A percentile compares a stretch with the other conserved stretches of the same genome.
Conservation (phyloP, 2,797 vertebrate genomes). For the Harpagifer antarcticus region DNA sequence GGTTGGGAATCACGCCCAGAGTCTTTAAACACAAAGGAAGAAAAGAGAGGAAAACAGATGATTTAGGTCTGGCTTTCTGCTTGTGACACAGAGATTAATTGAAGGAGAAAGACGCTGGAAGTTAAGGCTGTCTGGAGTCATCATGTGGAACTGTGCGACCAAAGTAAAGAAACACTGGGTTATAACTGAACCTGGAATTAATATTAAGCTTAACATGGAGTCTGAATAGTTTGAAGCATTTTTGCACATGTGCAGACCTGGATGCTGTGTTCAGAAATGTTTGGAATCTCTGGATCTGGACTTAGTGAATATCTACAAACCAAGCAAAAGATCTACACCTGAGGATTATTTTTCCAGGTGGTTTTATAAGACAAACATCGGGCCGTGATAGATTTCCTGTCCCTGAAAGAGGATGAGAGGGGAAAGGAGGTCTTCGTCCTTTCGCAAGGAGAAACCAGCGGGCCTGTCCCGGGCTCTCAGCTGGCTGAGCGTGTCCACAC, state of each 20-base stretch:
- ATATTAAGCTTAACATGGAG: constrained; percentile 35
- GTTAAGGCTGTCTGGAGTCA: constrained; percentile 26
- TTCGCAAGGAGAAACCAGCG: constrained; percentile 87
- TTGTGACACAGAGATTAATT: constrained; percentile 50
- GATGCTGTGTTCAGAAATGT: constrained; percentile 20
- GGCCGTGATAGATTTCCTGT: neutral
- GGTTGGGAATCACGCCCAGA: constrained; percentile 67
- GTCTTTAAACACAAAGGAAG: constrained; percentile 55
- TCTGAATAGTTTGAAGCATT: constrained; percentile 33
- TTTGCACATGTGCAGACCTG: constrained; percentile 22
- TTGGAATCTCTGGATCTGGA: constrained; percentile 37
- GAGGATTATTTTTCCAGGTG: constrained; percentile 28
- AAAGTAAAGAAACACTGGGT: constrained; percentile 36
- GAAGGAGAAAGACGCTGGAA: constrained; percentile 40
- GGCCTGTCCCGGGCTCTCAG: constrained; percentile 91
- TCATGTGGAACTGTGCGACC: constrained; percentile 43
- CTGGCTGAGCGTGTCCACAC: constrained; percentile 94
- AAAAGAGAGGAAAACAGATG: constrained; percentile 43
- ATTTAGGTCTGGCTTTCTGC: constrained; percentile 41
- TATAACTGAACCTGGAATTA: constrained; percentile 38
- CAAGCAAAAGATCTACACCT: constrained; percentile 22
- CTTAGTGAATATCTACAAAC: constrained; percentile 1
- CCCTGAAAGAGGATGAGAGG: constrained; percentile 88
- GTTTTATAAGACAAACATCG: neutral
- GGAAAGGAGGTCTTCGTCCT: constrained; percentile 87